Evolutionary conservation across 1,140 invertebrate species (phyloP).

Genomic region (Caenorhabditis inopinata): DNA sequence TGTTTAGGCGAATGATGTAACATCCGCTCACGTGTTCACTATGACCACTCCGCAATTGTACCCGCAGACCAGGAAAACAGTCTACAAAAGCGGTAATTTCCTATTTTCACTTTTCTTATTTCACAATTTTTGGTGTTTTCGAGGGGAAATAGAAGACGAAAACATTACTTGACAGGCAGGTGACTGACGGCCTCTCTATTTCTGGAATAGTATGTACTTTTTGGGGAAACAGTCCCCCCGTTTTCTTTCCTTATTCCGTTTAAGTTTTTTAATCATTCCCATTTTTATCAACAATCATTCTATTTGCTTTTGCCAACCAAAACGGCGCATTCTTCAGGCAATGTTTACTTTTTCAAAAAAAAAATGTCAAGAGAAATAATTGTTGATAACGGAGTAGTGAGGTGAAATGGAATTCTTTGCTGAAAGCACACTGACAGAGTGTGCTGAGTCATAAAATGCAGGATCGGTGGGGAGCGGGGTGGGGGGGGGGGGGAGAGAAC

Average conservation of each 20-base stretch:
- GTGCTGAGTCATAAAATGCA: too few species aligned
- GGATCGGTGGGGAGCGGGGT: too few species aligned
- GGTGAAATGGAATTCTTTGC: too few species aligned
- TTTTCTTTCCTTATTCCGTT: not conserved
- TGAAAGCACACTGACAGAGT: too few species aligned
- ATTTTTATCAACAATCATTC: slow-evolving; percentile 27
- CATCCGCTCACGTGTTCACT: slow-evolving; percentile 26
- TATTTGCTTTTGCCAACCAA: slow-evolving; percentile 15
- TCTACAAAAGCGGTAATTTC: slow-evolving; percentile 19
- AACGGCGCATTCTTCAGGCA: not conserved
- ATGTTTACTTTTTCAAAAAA: slow-evolving; percentile 8
- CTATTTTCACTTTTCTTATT: not conserved
- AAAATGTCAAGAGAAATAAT: not conserved
- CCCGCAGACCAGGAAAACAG: slow-evolving; percentile 24
- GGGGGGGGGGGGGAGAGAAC: too few species aligned
- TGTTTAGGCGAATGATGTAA: slow-evolving; percentile 29
- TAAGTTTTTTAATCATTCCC: not conserved
- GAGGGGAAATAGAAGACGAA: too few species aligned
- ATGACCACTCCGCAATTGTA: slow-evolving; percentile 27
- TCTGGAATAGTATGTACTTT: too few species aligned
- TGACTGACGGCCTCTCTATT: too few species aligned
- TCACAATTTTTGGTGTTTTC: not conserved
- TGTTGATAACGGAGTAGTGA: too few species aligned
- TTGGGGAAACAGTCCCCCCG: not conserved
- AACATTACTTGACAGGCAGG: too few species aligned